These are phyloP conservation scores for Aix galericulata DNA, from an alignment of 2,113 vertebrate species.

Conservation along the genomic window DNA sequence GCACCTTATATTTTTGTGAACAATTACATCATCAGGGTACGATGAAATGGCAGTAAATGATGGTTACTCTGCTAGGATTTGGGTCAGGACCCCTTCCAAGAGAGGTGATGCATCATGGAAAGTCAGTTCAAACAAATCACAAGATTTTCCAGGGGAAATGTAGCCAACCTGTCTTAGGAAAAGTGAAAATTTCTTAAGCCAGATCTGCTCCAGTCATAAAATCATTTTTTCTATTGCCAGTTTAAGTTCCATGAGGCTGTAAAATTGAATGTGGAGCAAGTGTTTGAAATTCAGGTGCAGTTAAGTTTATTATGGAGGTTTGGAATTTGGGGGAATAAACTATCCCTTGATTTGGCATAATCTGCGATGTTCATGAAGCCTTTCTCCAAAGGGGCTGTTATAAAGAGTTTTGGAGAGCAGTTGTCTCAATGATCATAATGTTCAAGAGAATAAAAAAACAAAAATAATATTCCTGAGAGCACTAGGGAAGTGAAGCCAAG, in stretches of 20 bases:
- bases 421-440: background rate
- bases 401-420: background rate
- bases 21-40: background rate
- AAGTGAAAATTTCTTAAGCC: background rate
- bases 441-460: slow-evolving; percentile 5
- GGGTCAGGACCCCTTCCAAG: background rate
- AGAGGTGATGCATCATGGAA: background rate
- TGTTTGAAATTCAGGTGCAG: background rate
- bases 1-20: background rate
- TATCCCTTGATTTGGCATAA: background rate
- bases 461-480: background rate
- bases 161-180: background rate
- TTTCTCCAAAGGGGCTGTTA: background rate
- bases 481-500: slow-evolving; percentile 17
- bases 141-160: background rate
- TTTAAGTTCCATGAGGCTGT: background rate
- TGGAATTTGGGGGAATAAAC: background rate
- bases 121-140: background rate
- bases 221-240: background rate
- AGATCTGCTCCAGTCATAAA: background rate
- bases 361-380: background rate
- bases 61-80: background rate
- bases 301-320: background rate
- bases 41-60: background rate
- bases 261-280: background rate